These are phyloP conservation scores for Callyntrura sp. DNA, from an alignment of 2,888 invertebrate species.

Conservation along the genomic window DNA sequence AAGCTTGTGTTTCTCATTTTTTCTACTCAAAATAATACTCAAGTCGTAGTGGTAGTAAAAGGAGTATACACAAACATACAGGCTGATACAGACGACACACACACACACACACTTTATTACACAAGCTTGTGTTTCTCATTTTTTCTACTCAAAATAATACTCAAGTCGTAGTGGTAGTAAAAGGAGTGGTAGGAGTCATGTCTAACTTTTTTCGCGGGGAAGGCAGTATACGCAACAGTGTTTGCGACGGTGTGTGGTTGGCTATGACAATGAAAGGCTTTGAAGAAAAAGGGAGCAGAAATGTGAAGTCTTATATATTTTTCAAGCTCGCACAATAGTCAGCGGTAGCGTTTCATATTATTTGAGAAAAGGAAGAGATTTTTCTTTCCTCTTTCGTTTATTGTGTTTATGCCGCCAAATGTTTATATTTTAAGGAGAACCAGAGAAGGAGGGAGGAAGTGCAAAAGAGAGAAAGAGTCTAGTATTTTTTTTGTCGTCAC, in stretches of 20 bases:
- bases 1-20: slow-evolving; percentile 29
- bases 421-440: background rate
- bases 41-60: background rate
- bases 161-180: background rate
- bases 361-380: background rate
- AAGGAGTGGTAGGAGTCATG: background rate
- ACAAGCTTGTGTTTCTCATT: slow-evolving; percentile 19
- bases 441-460: background rate
- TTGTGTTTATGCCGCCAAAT: slow-evolving; percentile 2
- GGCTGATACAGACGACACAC: no score
- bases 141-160: background rate
- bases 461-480: background rate
- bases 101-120: background rate
- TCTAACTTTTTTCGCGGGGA: background rate
- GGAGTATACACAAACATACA: no score
- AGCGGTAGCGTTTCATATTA: background rate
- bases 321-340: no score
- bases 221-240: slow-evolving; percentile 40
- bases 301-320: background rate
- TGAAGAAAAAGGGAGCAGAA: no score
- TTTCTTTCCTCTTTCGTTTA: background rate
- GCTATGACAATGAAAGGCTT: background rate
- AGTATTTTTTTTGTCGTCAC: background rate
- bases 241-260: slow-evolving; percentile 30
- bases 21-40: background rate